Evolutionary conservation across 2,888 invertebrate species (phyloP), one percentile per base, ranked within the genome.

Genomic region (Euphydryas editha): DNA sequence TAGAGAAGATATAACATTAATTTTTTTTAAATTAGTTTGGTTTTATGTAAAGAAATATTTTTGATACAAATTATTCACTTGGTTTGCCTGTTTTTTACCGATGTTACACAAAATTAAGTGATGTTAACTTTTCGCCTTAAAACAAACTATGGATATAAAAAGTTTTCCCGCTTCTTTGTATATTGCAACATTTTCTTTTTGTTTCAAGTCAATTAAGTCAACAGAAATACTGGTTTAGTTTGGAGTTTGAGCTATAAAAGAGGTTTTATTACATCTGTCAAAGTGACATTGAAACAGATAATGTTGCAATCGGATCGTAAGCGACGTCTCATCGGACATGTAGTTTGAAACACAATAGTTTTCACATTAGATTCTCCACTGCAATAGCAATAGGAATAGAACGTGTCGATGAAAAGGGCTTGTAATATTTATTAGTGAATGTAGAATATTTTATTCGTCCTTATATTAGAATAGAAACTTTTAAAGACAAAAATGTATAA

Each of bases 291-390:
- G 24, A 51, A 51, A 24, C 36, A 36, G 72, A 73, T 74, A 72
- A 74, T 76, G 67, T 15, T 62, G 66, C 66, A 59, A 58, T 47
- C 20, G 18, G 36, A 65, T 62, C 15, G 42, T 56, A 56, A 62
- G 69, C 72, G 73, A 72, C 67, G 73, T 75, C 73, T 55, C 57
- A 61, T 61, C 71, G 64, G 70, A 80, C 84, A 80, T 76, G 80
- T 88, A 88, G 87, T 77, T 76, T 75, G 73, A 59, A 75, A 78
- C 86, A 86, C 84, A 78, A 82, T 85, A 86, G 84, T 78, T 78
- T 76, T 79, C 83, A 84, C 82, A 75, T 74, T 85, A 85, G 82
- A 77, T 77, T 80, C 77, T 78, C 82, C 88, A 88, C 87, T 81
- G 85, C 87, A 89, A 88, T 88, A 89, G 87, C 76, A 79, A 76